Conservation (phyloP, 2,888 invertebrate genomes). For the Archaeoteleia sp. region DNA sequence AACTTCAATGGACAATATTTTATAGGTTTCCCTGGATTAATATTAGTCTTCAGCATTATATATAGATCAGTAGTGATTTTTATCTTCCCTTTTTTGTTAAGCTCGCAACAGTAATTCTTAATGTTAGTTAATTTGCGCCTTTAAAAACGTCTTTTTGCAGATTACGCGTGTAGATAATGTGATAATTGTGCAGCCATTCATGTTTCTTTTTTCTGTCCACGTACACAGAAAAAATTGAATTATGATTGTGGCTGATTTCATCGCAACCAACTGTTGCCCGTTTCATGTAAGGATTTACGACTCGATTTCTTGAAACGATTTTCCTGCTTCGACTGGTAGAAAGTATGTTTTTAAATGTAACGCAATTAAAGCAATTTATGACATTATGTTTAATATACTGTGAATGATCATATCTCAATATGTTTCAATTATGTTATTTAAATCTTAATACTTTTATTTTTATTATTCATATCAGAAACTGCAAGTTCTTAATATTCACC, state of each 20-base stretch:
- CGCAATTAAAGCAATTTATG: too few relatives aligned
- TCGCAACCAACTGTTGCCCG: constrained; percentile 56
- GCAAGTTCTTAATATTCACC: too few relatives aligned
- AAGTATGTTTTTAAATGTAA: too few relatives aligned
- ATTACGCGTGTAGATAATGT: constrained; percentile 36
- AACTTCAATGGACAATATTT: constrained; percentile 19
- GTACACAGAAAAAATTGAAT: constrained; percentile 36
- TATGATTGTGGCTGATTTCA: constrained; percentile 46
- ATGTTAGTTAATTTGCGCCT: too few relatives aligned
- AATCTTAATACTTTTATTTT: too few relatives aligned
- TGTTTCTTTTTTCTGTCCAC: constrained; percentile 24
- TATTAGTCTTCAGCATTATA: not conserved
- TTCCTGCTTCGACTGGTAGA: too few relatives aligned
- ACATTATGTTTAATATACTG: too few relatives aligned
- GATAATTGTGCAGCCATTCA: constrained; percentile 2
- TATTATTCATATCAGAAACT: too few relatives aligned
- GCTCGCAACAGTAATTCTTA: too few relatives aligned
- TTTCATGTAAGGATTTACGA: constrained; percentile 9
- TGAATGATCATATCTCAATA: too few relatives aligned
- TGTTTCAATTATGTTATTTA: too few relatives aligned
- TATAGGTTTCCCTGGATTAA: constrained; percentile 2
- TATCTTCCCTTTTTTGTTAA: not conserved
- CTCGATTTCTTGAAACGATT: constrained; percentile 24
- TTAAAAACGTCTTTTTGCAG: too few relatives aligned
- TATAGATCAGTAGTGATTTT: not conserved